Conservation (phyloP, 2,797 vertebrate genomes). For the Oophaga sylvatica region DNA sequence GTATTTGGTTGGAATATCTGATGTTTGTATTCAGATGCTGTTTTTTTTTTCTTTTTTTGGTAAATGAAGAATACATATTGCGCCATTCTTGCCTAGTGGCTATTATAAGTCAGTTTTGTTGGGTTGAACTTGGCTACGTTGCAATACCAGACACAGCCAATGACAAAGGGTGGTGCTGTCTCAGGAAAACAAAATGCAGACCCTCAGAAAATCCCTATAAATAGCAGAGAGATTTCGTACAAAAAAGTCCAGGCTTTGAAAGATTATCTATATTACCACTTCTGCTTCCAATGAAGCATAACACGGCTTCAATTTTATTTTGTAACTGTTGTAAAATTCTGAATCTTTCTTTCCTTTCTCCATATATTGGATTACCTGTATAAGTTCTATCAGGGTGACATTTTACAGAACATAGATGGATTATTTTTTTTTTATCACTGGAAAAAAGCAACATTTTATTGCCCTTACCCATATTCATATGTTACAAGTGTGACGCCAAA, state of each 20-base stretch:
- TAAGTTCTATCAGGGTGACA: slow-evolving; percentile 26
- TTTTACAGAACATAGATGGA: background rate
- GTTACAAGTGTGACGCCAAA: background rate
- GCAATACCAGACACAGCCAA: background rate
- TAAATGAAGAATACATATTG: background rate
- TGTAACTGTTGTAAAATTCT: slow-evolving; percentile 15
- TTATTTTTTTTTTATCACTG: background rate
- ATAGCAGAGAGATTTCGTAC: background rate
- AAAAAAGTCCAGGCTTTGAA: background rate
- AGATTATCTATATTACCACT: background rate
- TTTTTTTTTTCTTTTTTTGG: background rate
- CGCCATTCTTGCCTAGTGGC: background rate
- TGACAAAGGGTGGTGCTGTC: background rate
- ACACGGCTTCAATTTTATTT: slow-evolving; percentile 18
- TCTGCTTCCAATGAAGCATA: slow-evolving; percentile 26
- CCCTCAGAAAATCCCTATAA: background rate
- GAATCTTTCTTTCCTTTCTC: background rate
- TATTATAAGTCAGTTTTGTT: background rate
- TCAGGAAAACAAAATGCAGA: no score
- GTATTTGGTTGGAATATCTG: background rate
- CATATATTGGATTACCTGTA: slow-evolving; percentile 12
- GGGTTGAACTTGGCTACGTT: background rate
- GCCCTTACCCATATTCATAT: background rate
- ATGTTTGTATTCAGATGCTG: background rate
- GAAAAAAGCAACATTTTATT: background rate